These are phyloP conservation scores for Apantesis nais DNA, from an alignment of 2,888 invertebrate species.

Conservation along the genomic window DNA sequence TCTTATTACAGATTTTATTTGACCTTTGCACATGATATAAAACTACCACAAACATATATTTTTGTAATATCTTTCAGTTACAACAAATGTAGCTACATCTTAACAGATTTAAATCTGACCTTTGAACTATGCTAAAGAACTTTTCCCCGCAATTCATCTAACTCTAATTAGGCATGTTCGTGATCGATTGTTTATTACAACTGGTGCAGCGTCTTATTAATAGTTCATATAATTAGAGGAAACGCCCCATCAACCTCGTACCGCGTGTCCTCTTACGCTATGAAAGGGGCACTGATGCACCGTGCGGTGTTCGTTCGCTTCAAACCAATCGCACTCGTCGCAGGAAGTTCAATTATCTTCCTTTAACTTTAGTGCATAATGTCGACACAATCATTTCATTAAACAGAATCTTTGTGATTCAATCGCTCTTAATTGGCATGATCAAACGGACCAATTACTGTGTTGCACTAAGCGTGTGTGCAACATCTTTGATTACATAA, in stretches of 20 bases:
- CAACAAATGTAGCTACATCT: background rate
- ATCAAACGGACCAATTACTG: conserved; percentile 73
- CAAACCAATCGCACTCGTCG: conserved; percentile 72
- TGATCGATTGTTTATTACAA: conserved; percentile 71
- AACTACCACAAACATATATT: background rate
- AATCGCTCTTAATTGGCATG: conserved; percentile 73
- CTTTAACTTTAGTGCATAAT: conserved; percentile 81
- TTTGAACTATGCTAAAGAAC: conserved; percentile 46
- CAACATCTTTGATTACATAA: conserved; percentile 41
- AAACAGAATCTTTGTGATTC: conserved; percentile 77
- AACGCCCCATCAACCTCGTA: conserved; percentile 76
- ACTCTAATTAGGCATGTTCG: conserved; percentile 62
- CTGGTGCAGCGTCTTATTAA: conserved; percentile 73
- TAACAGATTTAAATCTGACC: conserved; percentile 23
- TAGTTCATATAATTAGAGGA: conserved; percentile 84
- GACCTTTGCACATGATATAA: background rate
- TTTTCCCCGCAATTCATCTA: conserved; percentile 56
- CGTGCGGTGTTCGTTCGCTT: conserved; percentile 58
- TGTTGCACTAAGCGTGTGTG: conserved; percentile 45
- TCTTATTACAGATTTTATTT: conserved; percentile 51
- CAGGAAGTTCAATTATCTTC: conserved; percentile 85
- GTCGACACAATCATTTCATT: conserved; percentile 84
- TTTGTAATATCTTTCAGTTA: background rate
- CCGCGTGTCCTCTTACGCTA: conserved; percentile 63
- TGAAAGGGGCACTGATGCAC: conserved; percentile 72